These are phyloP conservation scores for Vireo griseus DNA, from an alignment of 2,797 vertebrate species.

Conservation along the genomic window DNA sequence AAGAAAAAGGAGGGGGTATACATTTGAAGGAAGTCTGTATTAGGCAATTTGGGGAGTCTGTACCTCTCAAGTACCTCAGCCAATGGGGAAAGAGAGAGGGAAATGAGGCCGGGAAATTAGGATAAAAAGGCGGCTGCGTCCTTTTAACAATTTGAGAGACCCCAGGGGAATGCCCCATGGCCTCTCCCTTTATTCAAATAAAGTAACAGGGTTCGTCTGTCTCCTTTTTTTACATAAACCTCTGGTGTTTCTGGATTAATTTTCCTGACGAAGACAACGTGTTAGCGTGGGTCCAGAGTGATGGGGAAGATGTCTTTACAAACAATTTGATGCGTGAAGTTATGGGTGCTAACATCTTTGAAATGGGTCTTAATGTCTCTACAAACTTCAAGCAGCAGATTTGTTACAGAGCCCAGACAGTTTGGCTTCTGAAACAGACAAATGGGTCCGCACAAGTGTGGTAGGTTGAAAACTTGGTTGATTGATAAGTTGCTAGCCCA, in stretches of 20 bases:
- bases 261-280: background rate
- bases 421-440: background rate
- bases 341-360: background rate
- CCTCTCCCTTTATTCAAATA: too few species aligned
- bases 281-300: background rate
- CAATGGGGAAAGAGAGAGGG: too few species aligned
- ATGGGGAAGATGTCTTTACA: background rate
- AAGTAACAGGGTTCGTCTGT: background rate
- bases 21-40: too few species aligned
- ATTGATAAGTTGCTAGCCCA: too few species aligned
- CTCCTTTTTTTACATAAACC: background rate
- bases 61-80: too few species aligned
- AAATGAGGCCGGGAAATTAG: too few species aligned
- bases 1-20: too few species aligned
- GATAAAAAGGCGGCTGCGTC: too few species aligned
- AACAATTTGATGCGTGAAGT: background rate
- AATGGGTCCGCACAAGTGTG: background rate
- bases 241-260: background rate
- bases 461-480: too few species aligned
- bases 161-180: too few species aligned
- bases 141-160: too few species aligned
- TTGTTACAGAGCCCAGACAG: background rate
- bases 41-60: too few species aligned
- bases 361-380: background rate
- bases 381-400: background rate